These are phyloP conservation scores for Trematocara stigmaticum DNA, from an alignment of 2,113 vertebrate species.

Conservation along the genomic window DNA sequence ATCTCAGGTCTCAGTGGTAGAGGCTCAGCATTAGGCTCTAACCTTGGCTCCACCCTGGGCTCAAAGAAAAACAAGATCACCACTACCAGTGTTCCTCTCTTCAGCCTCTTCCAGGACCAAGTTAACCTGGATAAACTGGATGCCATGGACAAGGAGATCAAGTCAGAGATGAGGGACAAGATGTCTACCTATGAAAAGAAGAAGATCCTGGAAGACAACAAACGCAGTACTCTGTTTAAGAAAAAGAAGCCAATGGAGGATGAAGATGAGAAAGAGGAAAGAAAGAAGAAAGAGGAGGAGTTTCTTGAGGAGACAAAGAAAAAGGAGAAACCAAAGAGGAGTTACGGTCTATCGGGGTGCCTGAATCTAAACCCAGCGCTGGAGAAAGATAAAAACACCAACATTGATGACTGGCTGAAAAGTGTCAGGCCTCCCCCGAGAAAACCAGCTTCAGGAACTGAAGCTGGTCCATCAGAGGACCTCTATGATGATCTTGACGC, in stretches of 20 bases:
- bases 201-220: constrained; percentile 88
- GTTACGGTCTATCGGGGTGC: constrained; percentile 55
- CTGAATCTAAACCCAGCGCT: constrained; percentile 63
- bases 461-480: constrained; percentile 25
- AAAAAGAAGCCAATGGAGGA: constrained; percentile 85
- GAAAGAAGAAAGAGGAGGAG: constrained; percentile 60
- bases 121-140: constrained; percentile 83
- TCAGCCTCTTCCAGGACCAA: constrained; percentile 89
- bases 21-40: not conserved
- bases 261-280: constrained; percentile 57
- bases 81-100: constrained; percentile 86
- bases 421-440: constrained; percentile 76
- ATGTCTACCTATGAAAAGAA: constrained; percentile 85
- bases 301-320: constrained; percentile 53
- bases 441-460: constrained; percentile 46
- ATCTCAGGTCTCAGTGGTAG: constrained; percentile 37
- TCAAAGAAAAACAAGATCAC: constrained; percentile 69
- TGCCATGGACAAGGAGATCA: constrained; percentile 85
- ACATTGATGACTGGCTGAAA: constrained; percentile 80
- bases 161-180: constrained; percentile 83
- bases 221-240: constrained; percentile 91
- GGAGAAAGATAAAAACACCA: constrained; percentile 62
- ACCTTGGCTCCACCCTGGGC: not conserved
- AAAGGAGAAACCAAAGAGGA: constrained; percentile 42
- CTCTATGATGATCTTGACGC: constrained; percentile 61